Evolutionary conservation across 2,888 invertebrate species (phyloP), one percentile per base, ranked within the genome.

Genomic region (Chironomus tentans): DNA sequence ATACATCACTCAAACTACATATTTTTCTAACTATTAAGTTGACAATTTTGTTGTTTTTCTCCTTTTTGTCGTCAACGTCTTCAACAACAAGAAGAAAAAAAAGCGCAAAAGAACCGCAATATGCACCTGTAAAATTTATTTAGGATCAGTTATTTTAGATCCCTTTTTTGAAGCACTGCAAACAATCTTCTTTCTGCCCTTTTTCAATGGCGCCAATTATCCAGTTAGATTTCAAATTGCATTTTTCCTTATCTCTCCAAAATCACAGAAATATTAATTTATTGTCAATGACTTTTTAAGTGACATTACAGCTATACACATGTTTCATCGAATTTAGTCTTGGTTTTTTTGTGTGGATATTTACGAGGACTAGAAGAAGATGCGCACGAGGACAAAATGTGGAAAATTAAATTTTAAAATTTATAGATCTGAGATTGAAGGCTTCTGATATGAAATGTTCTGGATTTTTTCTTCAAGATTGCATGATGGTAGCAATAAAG

Each of bases 251-350:
- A 74, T 74, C 74, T 74, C 6, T 24, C 24, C 6, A 15, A 62
- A 74, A 74, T 74, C 74, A 74, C 74, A 24, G 68, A 61, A 72
- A 72, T 38, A 72, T 62, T 72, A 72, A 72, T 72, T 72, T 72
- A 72, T 56, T 56, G 50, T 56, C 56, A 56, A 72, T 62, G 46
- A 18, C 28, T 15, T 71, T 72, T 62, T 24, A 62, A 61, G 62
- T 72, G 65, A 13, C 65, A 7, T 24, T 56, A 56, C 18, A 15
- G 56, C 56, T 56, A 22, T 70, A 70, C 70, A 70, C 47, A 21
- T 70, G 70, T 71, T 71, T 24, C 56, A 28, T 71, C 24, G 24
- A 24, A 47, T 62, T 61, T 61, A 28, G 61, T 28, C 50, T 70
- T 48, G 18, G 38, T 69, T n/a, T 28, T 38, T n/a, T 24, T 22